Evolutionary conservation across 2,797 vertebrate species (phyloP).

Genomic region (Chiloscyllium punctatum): DNA sequence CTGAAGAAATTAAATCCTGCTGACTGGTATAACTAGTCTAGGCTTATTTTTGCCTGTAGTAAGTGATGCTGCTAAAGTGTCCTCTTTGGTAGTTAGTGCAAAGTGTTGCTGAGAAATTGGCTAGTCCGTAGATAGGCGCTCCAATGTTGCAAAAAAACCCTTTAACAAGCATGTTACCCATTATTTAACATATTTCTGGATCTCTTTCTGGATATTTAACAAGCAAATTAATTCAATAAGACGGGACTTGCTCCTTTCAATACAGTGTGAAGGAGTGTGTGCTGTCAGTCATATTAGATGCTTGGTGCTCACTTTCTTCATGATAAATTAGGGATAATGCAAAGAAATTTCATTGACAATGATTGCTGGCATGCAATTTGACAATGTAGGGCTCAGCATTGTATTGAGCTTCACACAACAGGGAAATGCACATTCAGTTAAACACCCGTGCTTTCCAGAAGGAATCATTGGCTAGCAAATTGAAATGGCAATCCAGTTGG

Average conservation of each 20-base stretch:
- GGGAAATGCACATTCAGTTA: not conserved
- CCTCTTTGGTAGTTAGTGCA: not conserved
- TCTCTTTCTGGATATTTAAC: not conserved
- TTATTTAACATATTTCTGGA: not conserved
- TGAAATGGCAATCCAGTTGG: not conserved
- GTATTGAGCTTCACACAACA: not conserved
- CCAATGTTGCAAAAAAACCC: not conserved
- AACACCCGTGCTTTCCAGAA: not conserved
- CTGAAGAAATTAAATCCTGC: too few species aligned
- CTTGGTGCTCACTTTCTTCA: not conserved
- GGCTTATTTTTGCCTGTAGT: not conserved
- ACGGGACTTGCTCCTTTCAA: not conserved
- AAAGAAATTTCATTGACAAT: not conserved
- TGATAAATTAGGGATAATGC: not conserved
- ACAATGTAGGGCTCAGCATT: not conserved
- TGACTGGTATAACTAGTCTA: too few species aligned
- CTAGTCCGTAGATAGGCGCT: not conserved
- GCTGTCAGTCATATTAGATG: not conserved
- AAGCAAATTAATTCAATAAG: not conserved
- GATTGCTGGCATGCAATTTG: not conserved
- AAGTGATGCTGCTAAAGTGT: not conserved
- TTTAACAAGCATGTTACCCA: not conserved
- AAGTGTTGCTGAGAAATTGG: not conserved
- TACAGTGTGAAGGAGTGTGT: not conserved
- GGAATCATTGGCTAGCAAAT: not conserved